Base-by-base conservation (phyloP, 2,113 vertebrate genomes). In the Dipodomys merriami region DNA sequence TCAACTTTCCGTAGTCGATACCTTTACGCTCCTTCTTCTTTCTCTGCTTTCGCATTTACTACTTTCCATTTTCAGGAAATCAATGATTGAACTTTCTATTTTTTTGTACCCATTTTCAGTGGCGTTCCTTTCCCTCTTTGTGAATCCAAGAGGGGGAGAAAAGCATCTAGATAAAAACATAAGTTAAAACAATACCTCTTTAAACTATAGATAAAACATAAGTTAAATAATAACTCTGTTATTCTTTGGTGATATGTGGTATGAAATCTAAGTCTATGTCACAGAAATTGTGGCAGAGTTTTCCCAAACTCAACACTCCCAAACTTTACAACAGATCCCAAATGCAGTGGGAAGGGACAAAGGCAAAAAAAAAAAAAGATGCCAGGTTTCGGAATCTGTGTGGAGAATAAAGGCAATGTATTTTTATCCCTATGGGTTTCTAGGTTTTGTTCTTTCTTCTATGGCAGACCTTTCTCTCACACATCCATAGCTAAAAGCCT, bases 41-140 rank as follows among this genome's bases (percentile, higher is more conserved):
- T 0, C 0, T 0, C 0, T 72, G 71, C 62, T 20, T 72, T 73
- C 12, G 1, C 5, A n/a, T 46, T 10, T 39, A 13, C 4, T 23
- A 33, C 20, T n/a, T 90, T 81, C 15, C 20, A 83, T 71, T 72
- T 57, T 84, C 13, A 78, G 44, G n/a, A 88, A 64, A 29, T 88
- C 73, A 77, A 15, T 11, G 6, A 49, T 39, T 25, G 20, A 1
- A 57, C 77, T 96, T 90, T 79, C 49, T 65, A 2, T 29, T 86
- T 94, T 80, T 91, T 6, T n/a, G 57, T 67, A 73, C 74, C 76
- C 65, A 39, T 85, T 92, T 93, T 83, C 62, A 77, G 18, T 44
- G n/a, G 19, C 29, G 35, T 69, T 77, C 92, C 60, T 60, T 62
- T 62, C 30, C 49, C 4, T 46, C 68, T 92, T 81, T 53, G 23